Percentiles rank a stretch among this genome's conserved stretches.
Evolutionary conservation across 2,113 vertebrate species (phyloP).

Genomic region (Saccopteryx leptura): DNA sequence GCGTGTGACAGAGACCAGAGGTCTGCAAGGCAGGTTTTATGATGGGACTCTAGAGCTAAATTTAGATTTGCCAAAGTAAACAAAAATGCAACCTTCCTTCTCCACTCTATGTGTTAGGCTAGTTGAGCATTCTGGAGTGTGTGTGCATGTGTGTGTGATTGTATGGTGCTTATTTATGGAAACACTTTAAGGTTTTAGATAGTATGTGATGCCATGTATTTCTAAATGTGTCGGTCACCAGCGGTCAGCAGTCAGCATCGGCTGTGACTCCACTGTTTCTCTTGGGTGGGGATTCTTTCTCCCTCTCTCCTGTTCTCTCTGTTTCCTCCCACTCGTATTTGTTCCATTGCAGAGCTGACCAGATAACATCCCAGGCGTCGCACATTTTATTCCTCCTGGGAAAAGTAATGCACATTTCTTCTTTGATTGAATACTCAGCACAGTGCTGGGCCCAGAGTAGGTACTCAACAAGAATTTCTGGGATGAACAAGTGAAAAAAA

Average conservation of each 20-base stretch:
- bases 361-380: not conserved
- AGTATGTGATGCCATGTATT: not conserved
- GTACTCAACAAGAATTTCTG: not conserved
- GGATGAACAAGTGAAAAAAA: not conserved
- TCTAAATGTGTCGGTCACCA: not conserved
- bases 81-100: not conserved
- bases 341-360: slow-evolving; percentile 12
- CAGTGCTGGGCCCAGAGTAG: not conserved
- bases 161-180: slow-evolving; percentile 38
- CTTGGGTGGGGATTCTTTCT: not conserved
- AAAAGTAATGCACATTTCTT: slow-evolving; percentile 31
- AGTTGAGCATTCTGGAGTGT: not conserved
- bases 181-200: slow-evolving; percentile 37
- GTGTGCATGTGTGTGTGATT: not conserved
- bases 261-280: not conserved
- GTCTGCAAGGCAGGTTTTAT: not conserved
- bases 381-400: not conserved
- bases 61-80: slow-evolving; percentile 59
- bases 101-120: not conserved
- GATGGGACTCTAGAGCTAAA: not conserved
- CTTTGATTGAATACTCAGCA: not conserved
- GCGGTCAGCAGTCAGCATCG: not conserved
- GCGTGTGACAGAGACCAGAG: not conserved
- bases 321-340: not conserved
- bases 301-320: not conserved